A percentile compares a stretch with the other conserved stretches of the same genome.
Conservation (phyloP, 2,113 vertebrate species). For the Spermophilus dauricus region DNA sequence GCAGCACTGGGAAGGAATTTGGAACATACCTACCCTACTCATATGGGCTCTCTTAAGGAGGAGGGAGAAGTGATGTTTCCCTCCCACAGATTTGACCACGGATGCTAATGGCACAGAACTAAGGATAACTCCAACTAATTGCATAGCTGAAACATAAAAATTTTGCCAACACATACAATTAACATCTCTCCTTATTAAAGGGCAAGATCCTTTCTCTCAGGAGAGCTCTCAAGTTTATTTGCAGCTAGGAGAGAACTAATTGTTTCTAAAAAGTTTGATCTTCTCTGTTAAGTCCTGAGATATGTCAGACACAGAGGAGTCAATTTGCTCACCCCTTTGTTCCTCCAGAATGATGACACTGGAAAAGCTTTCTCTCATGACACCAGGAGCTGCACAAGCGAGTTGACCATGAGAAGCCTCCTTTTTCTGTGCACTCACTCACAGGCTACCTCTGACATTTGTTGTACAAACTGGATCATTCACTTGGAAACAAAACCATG, state of each 20-base stretch:
- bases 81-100: background rate
- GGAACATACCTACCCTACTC: background rate
- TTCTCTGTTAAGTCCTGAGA: background rate
- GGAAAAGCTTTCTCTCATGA: background rate
- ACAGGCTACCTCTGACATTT: background rate
- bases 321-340: background rate
- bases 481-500: background rate
- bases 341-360: background rate
- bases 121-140: background rate
- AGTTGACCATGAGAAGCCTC: rapidly evolving
- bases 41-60: background rate
- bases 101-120: background rate
- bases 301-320: background rate
- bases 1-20: background rate
- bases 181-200: conserved; percentile 16
- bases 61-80: background rate
- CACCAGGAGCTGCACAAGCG: background rate
- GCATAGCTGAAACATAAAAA: background rate
- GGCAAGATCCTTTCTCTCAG: background rate
- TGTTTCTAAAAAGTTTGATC: conserved; percentile 58
- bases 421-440: background rate
- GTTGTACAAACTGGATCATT: background rate
- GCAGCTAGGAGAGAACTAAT: background rate
- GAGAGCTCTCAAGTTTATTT: conserved; percentile 29
- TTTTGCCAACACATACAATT: background rate